phyloP scores from a whole-genome alignment of 1,140 invertebrate genomes.

The Leptinotarsa defecta region DNA sequence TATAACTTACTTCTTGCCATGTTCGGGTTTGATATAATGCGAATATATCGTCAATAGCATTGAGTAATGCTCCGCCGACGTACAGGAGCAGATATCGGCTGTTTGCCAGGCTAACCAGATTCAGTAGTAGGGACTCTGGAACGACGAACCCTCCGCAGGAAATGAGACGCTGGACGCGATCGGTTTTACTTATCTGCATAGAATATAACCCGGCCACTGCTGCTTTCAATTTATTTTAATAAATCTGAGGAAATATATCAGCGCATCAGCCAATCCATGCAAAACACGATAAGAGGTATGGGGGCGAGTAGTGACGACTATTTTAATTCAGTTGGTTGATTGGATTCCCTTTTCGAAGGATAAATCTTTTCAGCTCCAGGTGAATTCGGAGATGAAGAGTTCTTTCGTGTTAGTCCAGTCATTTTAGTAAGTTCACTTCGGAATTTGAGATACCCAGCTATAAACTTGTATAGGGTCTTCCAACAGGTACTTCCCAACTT shows the following conservation, averaged over 20 bases:
- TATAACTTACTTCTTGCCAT: not conserved
- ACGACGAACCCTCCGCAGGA: constrained; percentile 36
- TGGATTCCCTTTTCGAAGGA: not conserved
- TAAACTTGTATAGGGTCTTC: too few species aligned
- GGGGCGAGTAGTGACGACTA: constrained; percentile 15
- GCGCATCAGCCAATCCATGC: constrained; percentile 42
- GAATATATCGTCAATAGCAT: constrained; percentile 21
- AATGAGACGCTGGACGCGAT: constrained; percentile 47
- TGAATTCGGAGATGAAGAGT: too few species aligned
- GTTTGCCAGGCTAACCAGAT: constrained; percentile 19
- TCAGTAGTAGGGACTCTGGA: constrained; percentile 24
- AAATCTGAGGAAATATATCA: constrained; percentile 36
- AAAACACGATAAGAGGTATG: constrained; percentile 36
- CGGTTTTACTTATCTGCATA: constrained; percentile 46
- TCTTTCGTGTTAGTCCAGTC: too few species aligned
- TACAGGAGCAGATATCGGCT: constrained; percentile 37
- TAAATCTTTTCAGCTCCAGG: too few species aligned
- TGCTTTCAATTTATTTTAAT: constrained; percentile 49
- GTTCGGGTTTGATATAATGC: constrained; percentile 32
- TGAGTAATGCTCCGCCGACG: constrained; percentile 34
- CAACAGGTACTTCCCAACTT: too few species aligned
- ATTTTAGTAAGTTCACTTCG: too few species aligned
- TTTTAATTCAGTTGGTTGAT: not conserved
- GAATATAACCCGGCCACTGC: constrained; percentile 42
- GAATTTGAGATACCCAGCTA: too few species aligned